Conservation (phyloP, 2,113 vertebrate species). For the Nycticorax nycticorax region DNA sequence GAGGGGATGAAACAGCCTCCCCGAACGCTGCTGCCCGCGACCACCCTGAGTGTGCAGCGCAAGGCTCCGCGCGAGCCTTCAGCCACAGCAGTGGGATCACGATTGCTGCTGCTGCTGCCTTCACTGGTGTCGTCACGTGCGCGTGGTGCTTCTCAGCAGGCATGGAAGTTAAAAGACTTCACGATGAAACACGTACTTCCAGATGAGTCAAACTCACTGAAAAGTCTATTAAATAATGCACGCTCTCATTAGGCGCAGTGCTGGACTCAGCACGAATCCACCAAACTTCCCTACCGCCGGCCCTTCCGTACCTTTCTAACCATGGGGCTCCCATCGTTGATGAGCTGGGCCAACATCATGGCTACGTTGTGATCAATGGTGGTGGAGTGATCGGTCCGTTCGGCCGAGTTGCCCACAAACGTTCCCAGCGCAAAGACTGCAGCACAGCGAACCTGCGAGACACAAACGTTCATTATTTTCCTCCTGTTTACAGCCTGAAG, state of each 20-base stretch:
- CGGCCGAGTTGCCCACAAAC: slow-evolving; percentile 93
- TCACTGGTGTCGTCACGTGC: accelerated
- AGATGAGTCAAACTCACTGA: not conserved
- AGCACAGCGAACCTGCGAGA: slow-evolving; percentile 88
- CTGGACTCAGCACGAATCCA: not conserved
- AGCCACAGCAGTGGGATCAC: not conserved
- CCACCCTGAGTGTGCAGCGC: not conserved
- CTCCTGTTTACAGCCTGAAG: not conserved
- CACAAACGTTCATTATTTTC: not conserved
- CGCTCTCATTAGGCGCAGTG: accelerated
- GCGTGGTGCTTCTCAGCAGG: not conserved
- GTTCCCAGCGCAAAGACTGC: slow-evolving; percentile 95
- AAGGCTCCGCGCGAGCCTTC: not conserved
- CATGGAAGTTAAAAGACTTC: not conserved
- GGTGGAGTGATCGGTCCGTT: slow-evolving; percentile 96
- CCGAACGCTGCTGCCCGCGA: not conserved
- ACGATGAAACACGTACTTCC: not conserved
- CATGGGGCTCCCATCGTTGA: slow-evolving; percentile 94
- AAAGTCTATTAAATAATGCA: not conserved
- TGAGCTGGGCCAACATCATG: slow-evolving; percentile 97
- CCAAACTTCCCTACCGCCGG: accelerated
- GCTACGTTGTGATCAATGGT: slow-evolving; percentile 98
- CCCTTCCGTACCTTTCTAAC: slow-evolving; percentile 86
- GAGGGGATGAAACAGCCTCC: not conserved
- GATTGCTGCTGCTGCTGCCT: too few relatives aligned